phyloP scores from a whole-genome alignment of 2,113 vertebrate species.

The Marcusenius ussheri region DNA sequence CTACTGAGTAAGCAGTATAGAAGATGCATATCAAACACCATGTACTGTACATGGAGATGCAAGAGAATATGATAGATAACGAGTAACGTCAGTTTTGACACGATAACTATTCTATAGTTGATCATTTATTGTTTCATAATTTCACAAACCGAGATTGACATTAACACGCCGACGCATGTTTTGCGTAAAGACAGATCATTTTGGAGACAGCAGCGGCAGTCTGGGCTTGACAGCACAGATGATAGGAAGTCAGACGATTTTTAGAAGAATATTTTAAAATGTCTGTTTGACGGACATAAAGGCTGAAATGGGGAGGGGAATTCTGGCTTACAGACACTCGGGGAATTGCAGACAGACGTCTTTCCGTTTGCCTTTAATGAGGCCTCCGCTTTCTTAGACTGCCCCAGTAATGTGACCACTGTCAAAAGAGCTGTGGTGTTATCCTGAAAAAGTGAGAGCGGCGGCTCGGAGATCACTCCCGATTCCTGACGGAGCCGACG shows the following conservation, averaged over 20 bases:
- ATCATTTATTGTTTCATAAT: background rate
- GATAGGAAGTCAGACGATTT: background rate
- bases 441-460: background rate
- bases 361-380: background rate
- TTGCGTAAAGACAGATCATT: background rate
- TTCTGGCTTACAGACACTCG: background rate
- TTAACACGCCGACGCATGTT: background rate
- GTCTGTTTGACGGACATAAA: background rate
- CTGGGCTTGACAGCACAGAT: background rate
- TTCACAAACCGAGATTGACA: background rate
- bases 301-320: too few species aligned
- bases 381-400: background rate
- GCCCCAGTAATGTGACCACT: background rate
- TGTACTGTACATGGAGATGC: background rate
- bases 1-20: background rate
- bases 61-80: background rate
- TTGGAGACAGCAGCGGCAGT: background rate
- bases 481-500: background rate
- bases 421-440: background rate
- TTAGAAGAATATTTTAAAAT: background rate
- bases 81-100: background rate
- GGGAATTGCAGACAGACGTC: background rate
- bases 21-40: background rate
- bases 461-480: background rate
- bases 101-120: background rate